These are phyloP conservation scores for Lophura swinhoii DNA, from an alignment of 2,797 vertebrate species.

Conservation along the genomic window DNA sequence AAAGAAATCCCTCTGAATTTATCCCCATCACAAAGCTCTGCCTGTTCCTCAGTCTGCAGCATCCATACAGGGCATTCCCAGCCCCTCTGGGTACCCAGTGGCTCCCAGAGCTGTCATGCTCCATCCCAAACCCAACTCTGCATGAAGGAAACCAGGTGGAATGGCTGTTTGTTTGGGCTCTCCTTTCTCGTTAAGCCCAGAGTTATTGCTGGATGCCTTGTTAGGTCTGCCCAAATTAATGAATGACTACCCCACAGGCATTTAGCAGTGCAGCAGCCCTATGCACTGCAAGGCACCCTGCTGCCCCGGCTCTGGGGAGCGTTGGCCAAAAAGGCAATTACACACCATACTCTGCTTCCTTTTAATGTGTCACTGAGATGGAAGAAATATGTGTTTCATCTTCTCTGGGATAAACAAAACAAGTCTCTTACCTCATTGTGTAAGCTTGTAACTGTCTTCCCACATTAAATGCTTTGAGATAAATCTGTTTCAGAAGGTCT, in stretches of 20 bases:
- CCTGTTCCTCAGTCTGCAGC: neutral
- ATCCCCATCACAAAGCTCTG: neutral
- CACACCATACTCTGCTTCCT: conserved; percentile 20
- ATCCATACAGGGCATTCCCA: fast-evolving
- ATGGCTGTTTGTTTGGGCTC: neutral
- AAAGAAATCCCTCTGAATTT: neutral
- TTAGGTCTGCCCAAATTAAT: neutral
- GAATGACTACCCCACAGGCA: neutral
- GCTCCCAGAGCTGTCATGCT: neutral
- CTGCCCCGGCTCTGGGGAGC: neutral
- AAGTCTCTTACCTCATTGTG: conserved; percentile 28
- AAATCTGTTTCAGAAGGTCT: neutral
- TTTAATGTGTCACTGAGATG: neutral
- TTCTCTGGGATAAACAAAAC: conserved; percentile 25
- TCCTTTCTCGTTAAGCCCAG: neutral
- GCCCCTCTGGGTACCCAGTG: neutral
- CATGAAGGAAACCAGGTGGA: neutral
- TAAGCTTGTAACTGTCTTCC: conserved; percentile 32
- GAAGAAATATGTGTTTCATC: conserved; percentile 46
- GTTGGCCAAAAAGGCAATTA: conserved; percentile 20
- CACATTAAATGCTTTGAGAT: neutral
- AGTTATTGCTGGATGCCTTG: neutral
- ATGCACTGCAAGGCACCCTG: neutral
- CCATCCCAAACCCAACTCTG: fast-evolving
- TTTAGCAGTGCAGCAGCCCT: neutral